Base-by-base conservation (phyloP, 2,888 invertebrate genomes). In the Caenorhabditis sulstoni region DNA sequence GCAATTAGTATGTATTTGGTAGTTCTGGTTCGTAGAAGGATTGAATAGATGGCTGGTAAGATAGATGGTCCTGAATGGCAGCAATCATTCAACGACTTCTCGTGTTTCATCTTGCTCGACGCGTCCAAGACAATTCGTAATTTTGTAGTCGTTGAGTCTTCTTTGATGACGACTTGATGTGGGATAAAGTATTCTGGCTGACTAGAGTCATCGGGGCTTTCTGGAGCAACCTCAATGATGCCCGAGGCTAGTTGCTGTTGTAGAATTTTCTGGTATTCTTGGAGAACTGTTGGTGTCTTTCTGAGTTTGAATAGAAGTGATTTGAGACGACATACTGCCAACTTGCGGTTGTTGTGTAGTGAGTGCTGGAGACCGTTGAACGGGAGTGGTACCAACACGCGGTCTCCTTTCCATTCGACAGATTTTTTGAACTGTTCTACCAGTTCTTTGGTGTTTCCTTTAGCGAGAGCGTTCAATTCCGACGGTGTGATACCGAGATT, bases 41-140 rank as follows among this genome's bases (percentile, higher is more conserved):
- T 66, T 0, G 61, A 68, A 5, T 44, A 7, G 16, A 81, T 49
- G 0, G 65, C 37, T n/a, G 58, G 64, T 2, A 85, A 44, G 0
- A 62, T n/a, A 0, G 59, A 29, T 8, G 81, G 78, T n/a, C 83
- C 86, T 3, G 57, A 37, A 18, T 44, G 47, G 0, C 81, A 47
- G 11, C 74, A 73, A 3, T 84, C 76, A 70, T 86, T 86, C 5
- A 85, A 58, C 0, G 81, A 74, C 11, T 49, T 3, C 11, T 58
- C 58, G 12, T 41, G 44, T 41, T 47, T 67, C 20, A 37, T 49
- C 12, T 75, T 57, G 1, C 75, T 62, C 1, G 64, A 59, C 0
- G 79, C 85, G 45, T 85, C 81, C 35, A 65, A 65, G 0, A 86
- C 82, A 9, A 81, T 62, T 12, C 86, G 20, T 4, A 67, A 0